Conservation (phyloP, 2,797 vertebrate species). For the Lemur catta region DNA sequence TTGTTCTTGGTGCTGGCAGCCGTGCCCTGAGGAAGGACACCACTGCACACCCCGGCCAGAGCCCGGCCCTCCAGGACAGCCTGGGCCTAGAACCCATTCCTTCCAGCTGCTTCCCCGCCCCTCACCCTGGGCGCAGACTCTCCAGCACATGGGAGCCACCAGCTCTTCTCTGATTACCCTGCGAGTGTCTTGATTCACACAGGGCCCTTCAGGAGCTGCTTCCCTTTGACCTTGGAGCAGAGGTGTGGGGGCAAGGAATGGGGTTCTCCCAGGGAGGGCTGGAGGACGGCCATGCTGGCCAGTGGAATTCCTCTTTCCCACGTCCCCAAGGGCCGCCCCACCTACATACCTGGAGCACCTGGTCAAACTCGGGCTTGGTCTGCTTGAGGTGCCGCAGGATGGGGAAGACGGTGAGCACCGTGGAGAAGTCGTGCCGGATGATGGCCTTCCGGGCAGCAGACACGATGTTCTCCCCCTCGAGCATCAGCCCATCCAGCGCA, state of each 20-base stretch:
- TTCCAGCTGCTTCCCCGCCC: background rate
- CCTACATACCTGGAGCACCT: constrained; percentile 92
- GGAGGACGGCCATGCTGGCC: fast-evolving
- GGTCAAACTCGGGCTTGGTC: constrained; percentile 96
- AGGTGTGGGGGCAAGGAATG: background rate
- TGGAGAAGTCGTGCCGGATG: constrained; percentile 95
- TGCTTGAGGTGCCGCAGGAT: constrained; percentile 96
- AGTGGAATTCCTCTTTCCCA: fast-evolving
- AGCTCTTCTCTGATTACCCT: background rate
- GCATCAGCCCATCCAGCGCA: constrained; percentile 94
- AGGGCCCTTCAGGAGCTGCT: background rate
- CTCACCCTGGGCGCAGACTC: background rate
- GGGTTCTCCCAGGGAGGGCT: background rate
- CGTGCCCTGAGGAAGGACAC: constrained; percentile 88
- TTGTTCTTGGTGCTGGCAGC: constrained; percentile 99
- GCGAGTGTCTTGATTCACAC: background rate
- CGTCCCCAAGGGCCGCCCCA: fast-evolving
- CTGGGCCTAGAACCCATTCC: background rate
- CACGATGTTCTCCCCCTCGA: constrained; percentile 97
- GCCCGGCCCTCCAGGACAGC: background rate
- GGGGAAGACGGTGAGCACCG: constrained; percentile 97
- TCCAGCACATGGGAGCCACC: background rate
- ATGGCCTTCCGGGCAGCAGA: constrained; percentile 94
- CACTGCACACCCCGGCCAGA: background rate
- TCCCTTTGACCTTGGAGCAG: background rate